A percentile compares a stretch with the other conserved stretches of the same genome.
Conservation (phyloP, 2,113 vertebrate species). For the Aptenodytes forsteri region DNA sequence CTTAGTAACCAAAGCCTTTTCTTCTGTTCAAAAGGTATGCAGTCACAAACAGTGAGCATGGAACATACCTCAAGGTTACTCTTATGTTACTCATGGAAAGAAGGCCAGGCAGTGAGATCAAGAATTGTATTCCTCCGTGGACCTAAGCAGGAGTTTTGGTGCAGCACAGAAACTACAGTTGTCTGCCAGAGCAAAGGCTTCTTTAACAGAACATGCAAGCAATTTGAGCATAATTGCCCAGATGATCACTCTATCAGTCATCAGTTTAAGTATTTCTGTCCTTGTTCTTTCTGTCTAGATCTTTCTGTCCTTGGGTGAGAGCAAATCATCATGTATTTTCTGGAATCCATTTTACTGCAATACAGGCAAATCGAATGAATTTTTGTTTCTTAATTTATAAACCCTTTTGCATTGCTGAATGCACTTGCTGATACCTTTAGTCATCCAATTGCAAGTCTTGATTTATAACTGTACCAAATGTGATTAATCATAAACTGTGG, state of each 20-base stretch:
- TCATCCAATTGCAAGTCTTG: neutral
- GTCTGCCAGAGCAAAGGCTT: neutral
- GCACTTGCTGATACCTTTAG: neutral
- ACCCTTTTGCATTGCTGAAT: neutral
- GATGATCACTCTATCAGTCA: neutral
- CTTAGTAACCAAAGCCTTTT: neutral
- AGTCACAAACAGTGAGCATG: neutral
- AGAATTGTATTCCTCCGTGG: neutral
- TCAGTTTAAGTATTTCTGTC: neutral
- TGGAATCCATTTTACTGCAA: neutral
- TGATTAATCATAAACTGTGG: neutral
- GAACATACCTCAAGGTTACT: neutral
- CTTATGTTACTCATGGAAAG: neutral
- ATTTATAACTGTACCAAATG: neutral
- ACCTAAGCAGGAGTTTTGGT: neutral
- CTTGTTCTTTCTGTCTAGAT: neutral
- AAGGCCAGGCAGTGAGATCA: neutral
- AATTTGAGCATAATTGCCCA: neutral
- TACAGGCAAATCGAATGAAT: neutral
- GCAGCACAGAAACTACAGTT: neutral
- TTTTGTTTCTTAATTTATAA: neutral
- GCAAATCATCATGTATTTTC: neutral
- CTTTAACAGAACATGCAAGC: neutral
- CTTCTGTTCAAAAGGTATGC: neutral
- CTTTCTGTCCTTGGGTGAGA: neutral